phyloP scores from a whole-genome alignment of 2,888 invertebrate genomes.

The Drosophila recens region DNA sequence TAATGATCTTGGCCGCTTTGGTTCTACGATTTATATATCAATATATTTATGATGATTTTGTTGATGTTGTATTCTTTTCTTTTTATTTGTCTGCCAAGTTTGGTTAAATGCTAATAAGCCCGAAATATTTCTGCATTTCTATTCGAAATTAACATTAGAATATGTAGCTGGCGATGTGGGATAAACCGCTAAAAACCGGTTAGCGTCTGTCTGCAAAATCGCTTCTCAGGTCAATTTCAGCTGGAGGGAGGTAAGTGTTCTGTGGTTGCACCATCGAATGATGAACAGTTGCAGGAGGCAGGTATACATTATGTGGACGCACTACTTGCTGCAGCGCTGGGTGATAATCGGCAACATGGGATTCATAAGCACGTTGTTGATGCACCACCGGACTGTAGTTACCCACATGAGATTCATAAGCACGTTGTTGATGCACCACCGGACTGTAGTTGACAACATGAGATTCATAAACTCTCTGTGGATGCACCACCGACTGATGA shows the following conservation, averaged over 20 bases:
- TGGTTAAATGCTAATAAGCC: constrained; percentile 59
- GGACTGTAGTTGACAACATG: not conserved
- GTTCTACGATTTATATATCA: constrained; percentile 13
- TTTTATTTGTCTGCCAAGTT: constrained; percentile 45
- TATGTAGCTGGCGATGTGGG: constrained; percentile 53
- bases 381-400: not conserved
- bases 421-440: not conserved
- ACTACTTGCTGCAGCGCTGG: constrained; percentile 1
- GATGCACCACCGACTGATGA: not conserved
- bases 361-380: not conserved
- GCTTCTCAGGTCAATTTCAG: constrained; percentile 14
- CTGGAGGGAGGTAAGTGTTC: constrained; percentile 24
- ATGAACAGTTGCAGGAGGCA: constrained; percentile 1
- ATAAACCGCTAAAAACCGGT: constrained; percentile 57
- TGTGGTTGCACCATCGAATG: constrained; percentile 11
- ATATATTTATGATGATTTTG: constrained; percentile 23
- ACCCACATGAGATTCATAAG: not conserved
- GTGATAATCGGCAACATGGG: not conserved
- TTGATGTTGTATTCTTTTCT: constrained; percentile 42
- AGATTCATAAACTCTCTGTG: not conserved
- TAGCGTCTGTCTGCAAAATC: constrained; percentile 11
- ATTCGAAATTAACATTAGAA: constrained; percentile 66
- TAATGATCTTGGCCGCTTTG: constrained; percentile 16
- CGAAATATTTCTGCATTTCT: constrained; percentile 49
- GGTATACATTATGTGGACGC: constrained; percentile 1